phyloP scores from a whole-genome alignment of 2,797 vertebrate genomes.

The Falco berigora region DNA sequence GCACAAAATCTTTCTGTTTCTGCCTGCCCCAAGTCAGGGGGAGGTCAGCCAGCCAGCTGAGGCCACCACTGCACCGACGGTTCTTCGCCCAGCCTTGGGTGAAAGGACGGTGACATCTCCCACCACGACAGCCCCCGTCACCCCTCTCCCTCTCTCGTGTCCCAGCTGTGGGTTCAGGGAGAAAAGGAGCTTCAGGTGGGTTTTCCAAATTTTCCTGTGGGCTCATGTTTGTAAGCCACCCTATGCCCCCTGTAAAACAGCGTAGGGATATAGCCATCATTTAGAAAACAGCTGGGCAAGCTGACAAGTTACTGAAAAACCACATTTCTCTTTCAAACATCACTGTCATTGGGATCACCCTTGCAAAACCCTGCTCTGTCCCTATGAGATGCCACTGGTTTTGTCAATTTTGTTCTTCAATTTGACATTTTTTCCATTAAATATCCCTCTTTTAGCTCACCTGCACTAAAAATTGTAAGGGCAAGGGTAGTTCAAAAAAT shows the following conservation, averaged over 20 bases:
- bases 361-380: background rate
- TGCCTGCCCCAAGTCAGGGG: conserved; percentile 67
- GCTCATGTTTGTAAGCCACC: rapidly evolving
- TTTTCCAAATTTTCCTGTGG: background rate
- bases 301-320: background rate
- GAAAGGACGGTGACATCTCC: background rate
- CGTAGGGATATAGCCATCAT: rapidly evolving
- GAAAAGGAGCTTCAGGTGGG: background rate
- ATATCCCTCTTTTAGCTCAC: background rate
- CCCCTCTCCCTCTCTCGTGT: background rate
- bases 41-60: conserved; percentile 72
- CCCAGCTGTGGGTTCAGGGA: rapidly evolving
- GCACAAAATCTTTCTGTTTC: conserved; percentile 74
- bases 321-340: background rate
- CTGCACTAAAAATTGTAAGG: background rate
- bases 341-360: rapidly evolving
- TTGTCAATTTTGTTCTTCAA: background rate
- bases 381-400: background rate
- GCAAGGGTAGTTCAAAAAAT: background rate
- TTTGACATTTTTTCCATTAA: background rate
- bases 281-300: background rate
- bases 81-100: background rate
- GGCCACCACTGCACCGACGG: background rate
- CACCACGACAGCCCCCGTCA: rapidly evolving
- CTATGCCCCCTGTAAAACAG: background rate